phyloP scores from a whole-genome alignment of 2,113 vertebrate genomes.

The Piprites chloris region DNA sequence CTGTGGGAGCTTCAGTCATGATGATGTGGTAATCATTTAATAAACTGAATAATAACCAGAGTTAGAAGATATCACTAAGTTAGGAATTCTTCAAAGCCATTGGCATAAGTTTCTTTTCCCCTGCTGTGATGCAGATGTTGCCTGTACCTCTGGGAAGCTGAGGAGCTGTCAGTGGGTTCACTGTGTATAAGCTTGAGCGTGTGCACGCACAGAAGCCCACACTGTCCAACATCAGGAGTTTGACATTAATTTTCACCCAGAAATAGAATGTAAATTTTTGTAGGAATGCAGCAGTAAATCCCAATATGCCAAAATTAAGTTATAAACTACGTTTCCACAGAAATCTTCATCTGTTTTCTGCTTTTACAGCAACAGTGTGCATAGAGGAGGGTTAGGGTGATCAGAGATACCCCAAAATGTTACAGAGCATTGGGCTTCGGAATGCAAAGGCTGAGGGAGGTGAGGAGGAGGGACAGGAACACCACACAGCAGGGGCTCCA shows the following conservation, averaged over 20 bases:
- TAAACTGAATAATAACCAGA: not conserved
- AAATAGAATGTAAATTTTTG: not conserved
- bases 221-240: not conserved
- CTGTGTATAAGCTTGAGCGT: accelerated
- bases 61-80: not conserved
- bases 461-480: not conserved
- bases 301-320: not conserved
- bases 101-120: not conserved
- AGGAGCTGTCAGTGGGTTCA: accelerated
- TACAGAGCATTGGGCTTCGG: not conserved
- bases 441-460: not conserved
- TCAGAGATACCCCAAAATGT: not conserved
- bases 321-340: not conserved
- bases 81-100: not conserved
- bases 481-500: not conserved
- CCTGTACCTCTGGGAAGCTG: not conserved
- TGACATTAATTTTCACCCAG: not conserved
- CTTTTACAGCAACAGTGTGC: not conserved
- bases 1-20: not conserved
- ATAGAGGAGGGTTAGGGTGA: not conserved
- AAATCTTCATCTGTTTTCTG: not conserved
- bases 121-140: accelerated
- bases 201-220: not conserved
- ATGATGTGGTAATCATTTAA: not conserved
- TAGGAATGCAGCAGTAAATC: not conserved